Evolutionary conservation across 2,113 vertebrate genomes (phyloP), one percentile per base, ranked within the genome.

Genomic region (Sardina pilchardus): DNA sequence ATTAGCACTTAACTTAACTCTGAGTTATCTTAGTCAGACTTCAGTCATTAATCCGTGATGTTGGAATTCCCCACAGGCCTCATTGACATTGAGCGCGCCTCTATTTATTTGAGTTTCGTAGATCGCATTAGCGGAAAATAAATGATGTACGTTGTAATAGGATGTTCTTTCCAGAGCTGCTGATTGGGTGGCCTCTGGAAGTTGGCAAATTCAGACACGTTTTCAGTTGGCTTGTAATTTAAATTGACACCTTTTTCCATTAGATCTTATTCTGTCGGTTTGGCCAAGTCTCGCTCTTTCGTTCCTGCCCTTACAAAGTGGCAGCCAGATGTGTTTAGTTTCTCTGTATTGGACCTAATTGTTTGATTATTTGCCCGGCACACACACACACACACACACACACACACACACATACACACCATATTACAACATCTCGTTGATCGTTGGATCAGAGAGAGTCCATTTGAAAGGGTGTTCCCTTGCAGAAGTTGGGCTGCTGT

Each of bases 241-340:
- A 78, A 30, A 78, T 36, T 0, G 30, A 78, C 71, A 78, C 9
- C 26, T 16, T 59, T 75, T 34, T 75, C 67, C 30, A 75, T 36
- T 75, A 3, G 67, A 75, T 75, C 67, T 75, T 71, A 7, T 71
- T 36, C 30, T 75, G 67, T 75, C 36, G 53, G 53, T 24, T 59
- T 59, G 21, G 71, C 26, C 34, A 34, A 36, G 9, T 36, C 26
- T 34, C 63, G 30, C 10, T 10, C 1, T 7, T 34, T 71, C 1
- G 16, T 12, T 78, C 34, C 30, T 16, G 30, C 71, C 30, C 34
- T 78, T 5, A 14, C 71, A 14, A 16, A 78, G 26, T 17, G 71
- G 71, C 71, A 16, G 16, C 71, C 71, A 78, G 71, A 78, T 78
- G 71, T 78, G 71, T 78, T 78, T 78, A 78, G 71, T 17, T 17